A percentile compares a stretch with the other conserved stretches of the same genome.
phyloP scores from a whole-genome alignment of 2,113 vertebrate species.

The Aspidoscelis tigris region DNA sequence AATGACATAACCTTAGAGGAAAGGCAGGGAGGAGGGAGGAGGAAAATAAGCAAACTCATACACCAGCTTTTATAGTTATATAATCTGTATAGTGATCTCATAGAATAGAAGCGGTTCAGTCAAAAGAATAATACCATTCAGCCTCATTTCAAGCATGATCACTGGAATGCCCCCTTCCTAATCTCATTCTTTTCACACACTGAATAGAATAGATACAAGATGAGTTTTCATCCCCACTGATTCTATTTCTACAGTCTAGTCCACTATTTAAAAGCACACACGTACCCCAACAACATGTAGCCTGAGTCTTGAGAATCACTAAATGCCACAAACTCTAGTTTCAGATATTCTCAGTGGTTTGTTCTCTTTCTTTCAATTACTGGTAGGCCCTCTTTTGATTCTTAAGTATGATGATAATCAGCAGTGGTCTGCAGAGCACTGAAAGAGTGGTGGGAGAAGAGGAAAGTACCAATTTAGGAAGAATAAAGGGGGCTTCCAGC shows the following conservation, averaged over 20 bases:
- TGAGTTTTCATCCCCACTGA: background rate
- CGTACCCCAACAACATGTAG: background rate
- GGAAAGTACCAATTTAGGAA: too few species aligned
- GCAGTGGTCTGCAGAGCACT: too few species aligned
- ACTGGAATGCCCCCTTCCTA: background rate
- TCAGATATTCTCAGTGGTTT: background rate
- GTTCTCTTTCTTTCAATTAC: slow-evolving; percentile 6
- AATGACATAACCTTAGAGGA: background rate
- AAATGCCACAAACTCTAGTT: background rate
- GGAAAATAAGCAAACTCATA: background rate
- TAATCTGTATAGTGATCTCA: background rate
- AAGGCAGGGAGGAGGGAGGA: background rate
- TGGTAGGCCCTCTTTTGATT: slow-evolving; percentile 12
- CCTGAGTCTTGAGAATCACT: slow-evolving; percentile 37
- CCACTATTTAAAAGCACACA: background rate
- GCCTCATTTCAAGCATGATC: background rate
- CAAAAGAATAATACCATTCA: background rate
- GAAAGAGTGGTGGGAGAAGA: too few species aligned
- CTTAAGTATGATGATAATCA: slow-evolving; percentile 7
- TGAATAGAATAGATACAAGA: background rate
- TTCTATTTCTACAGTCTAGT: background rate
- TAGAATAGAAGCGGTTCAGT: background rate
- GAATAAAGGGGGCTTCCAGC: too few species aligned
- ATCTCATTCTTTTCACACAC: background rate
- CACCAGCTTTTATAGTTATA: background rate